Conservation (phyloP, 1,140 invertebrate species). For the Leucophenga varia region DNA sequence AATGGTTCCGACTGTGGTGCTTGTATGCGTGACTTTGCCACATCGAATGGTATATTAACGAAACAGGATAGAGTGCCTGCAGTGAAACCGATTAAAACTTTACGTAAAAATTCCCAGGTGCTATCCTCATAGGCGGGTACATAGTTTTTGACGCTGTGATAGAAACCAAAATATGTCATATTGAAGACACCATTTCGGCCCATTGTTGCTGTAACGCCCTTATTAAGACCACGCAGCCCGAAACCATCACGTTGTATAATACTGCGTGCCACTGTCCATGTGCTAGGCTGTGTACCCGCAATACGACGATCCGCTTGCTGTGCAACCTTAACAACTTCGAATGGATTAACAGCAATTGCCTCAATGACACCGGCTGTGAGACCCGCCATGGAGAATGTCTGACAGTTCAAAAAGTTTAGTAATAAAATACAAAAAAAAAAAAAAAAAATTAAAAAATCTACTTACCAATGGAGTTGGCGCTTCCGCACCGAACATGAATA, state of each 20-base stretch:
- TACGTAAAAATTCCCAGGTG: constrained; percentile 67
- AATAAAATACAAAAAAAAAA: background rate
- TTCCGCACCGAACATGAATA: constrained; percentile 76
- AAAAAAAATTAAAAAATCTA: constrained; percentile 10
- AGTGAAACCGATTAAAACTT: constrained; percentile 78
- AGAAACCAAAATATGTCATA: constrained; percentile 92
- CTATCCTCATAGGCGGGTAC: constrained; percentile 71
- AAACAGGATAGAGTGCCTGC: constrained; percentile 82
- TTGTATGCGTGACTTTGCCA: constrained; percentile 93
- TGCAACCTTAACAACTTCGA: constrained; percentile 92
- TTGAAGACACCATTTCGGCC: constrained; percentile 87
- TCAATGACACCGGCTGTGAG: constrained; percentile 84
- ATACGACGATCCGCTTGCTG: constrained; percentile 69
- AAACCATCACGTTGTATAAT: constrained; percentile 76
- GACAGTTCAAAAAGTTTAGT: too few species aligned
- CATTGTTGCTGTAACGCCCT: constrained; percentile 86
- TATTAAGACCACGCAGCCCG: constrained; percentile 77
- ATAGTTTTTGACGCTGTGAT: constrained; percentile 83
- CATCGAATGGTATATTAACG: constrained; percentile 93
- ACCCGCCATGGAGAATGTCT: constrained; percentile 86
- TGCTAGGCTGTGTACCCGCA: constrained; percentile 66
- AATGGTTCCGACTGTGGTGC: constrained; percentile 79
- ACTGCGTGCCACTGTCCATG: constrained; percentile 74
- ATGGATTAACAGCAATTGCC: constrained; percentile 88
- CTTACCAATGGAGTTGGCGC: constrained; percentile 73